Evolutionary conservation across 2,113 vertebrate species (phyloP), one percentile per base, ranked within the genome.

Genomic region (Oceanodroma tethys): DNA sequence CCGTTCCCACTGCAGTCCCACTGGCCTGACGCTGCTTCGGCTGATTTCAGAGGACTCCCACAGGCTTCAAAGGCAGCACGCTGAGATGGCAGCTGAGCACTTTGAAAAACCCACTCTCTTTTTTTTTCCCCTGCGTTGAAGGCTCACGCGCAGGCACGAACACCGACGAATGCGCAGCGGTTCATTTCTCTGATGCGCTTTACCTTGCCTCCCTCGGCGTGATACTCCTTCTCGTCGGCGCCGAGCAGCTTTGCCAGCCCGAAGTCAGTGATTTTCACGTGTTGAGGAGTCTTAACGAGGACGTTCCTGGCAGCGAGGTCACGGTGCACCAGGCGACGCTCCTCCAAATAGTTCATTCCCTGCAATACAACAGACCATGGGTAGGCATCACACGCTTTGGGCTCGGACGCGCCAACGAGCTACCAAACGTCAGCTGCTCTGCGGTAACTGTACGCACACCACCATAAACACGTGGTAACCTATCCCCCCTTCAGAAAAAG

Each of bases 281-380:
- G 99, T 26, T 99, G 99, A 0, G 99, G 99, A 4, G 98, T 98
- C 96, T 99, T 99, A 70, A 99, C 98, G 19, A 99, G 98, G 45
- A 99, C 99, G 0, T 99, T 99, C 86, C 99, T 98, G 45, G 99
- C 99, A 3, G 99, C 99, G 94, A 99, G 98, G 96, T 99, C 99
- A 16, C 99, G 98, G 90, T 99, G 99, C n/a, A 99, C 99, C 97
- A 99, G 96, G 80, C 99, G 99, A 21, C 98, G 98, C 52, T 99
- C 99, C 90, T 99, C 99, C 93, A 99, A 97, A 65, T 99, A 99
- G 96, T 98, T 99, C 99, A 99, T 99, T 10, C 99, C 99, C 99
- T 99, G 92, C 89, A 96, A 93, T 13, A 26, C 0, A 4, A 86
- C 12, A 73, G 34, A 23, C 11, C 6, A 4, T 8, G 63, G 26